Percentiles rank a stretch among this genome's conserved stretches.
Conservation (phyloP, 2,113 vertebrate species). For the Chiloscyllium plagiosum region DNA sequence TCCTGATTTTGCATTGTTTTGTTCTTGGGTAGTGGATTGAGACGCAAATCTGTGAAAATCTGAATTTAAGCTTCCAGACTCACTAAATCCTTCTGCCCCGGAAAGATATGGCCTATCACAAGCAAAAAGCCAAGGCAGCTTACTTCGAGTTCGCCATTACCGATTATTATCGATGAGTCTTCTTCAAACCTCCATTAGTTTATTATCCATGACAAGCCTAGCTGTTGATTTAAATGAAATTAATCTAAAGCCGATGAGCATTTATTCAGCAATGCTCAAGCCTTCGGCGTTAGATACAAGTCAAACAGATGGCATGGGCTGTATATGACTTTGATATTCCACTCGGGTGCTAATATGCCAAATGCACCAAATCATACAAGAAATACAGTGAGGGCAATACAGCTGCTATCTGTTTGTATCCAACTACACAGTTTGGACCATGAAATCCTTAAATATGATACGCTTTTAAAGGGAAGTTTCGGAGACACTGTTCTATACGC, state of each 20-base stretch:
- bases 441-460: not conserved
- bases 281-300: constrained; percentile 49
- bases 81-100: constrained; percentile 57
- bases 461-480: not conserved
- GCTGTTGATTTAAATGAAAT: constrained; percentile 75
- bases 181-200: constrained; percentile 52
- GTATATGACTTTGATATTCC: constrained; percentile 35
- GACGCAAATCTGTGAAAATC: constrained; percentile 65
- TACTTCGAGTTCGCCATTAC: constrained; percentile 42
- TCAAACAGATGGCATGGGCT: constrained; percentile 52
- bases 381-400: not conserved
- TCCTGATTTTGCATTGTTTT: constrained; percentile 4
- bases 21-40: constrained; percentile 53
- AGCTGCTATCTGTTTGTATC: not conserved
- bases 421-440: not conserved
- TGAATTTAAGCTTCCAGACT: constrained; percentile 58
- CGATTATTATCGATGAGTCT: constrained; percentile 56
- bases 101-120: constrained; percentile 67
- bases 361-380: constrained; percentile 18
- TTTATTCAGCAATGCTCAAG: constrained; percentile 59
- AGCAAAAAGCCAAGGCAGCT: constrained; percentile 46
- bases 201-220: constrained; percentile 61
- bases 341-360: constrained; percentile 29
- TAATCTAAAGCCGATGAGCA: constrained; percentile 69
- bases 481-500: not conserved